Conservation (phyloP, 2,113 vertebrate species). For the Sander vitreus region DNA sequence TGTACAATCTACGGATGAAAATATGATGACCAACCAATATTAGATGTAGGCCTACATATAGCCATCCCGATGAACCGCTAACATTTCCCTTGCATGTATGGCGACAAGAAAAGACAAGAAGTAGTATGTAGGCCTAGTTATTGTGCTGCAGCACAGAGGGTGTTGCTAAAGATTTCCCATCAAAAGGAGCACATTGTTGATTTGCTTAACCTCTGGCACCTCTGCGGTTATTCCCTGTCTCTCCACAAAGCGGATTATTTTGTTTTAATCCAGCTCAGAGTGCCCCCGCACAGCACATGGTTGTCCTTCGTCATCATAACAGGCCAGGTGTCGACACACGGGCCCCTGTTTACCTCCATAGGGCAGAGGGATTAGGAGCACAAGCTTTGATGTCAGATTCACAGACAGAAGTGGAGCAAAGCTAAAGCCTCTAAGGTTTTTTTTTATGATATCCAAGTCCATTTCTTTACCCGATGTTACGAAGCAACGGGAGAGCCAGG, state of each 20-base stretch:
- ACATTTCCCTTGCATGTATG: background rate
- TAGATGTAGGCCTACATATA: background rate
- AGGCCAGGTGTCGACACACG: constrained; percentile 64
- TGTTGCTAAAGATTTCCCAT: constrained; percentile 30
- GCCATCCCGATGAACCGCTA: constrained; percentile 2
- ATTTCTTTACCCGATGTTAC: constrained; percentile 38
- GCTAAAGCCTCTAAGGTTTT: constrained; percentile 60
- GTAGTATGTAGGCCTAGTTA: background rate
- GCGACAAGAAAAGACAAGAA: background rate
- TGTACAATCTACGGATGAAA: background rate
- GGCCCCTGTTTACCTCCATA: constrained; percentile 66
- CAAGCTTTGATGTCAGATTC: constrained; percentile 78
- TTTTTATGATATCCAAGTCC: constrained; percentile 62
- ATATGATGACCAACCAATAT: background rate
- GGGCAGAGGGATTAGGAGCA: constrained; percentile 72
- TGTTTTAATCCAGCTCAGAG: constrained; percentile 77
- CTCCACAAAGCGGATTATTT: constrained; percentile 75
- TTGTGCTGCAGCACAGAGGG: background rate
- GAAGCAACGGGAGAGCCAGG: background rate
- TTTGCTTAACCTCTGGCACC: constrained; percentile 68
- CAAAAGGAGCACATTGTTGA: constrained; percentile 64
- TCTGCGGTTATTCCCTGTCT: constrained; percentile 44
- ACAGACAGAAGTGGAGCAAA: constrained; percentile 56
- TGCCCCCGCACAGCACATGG: constrained; percentile 50
- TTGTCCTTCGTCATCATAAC: constrained; percentile 40